Conservation (phyloP, 2,797 vertebrate genomes). For the Austrolebias charrua region DNA sequence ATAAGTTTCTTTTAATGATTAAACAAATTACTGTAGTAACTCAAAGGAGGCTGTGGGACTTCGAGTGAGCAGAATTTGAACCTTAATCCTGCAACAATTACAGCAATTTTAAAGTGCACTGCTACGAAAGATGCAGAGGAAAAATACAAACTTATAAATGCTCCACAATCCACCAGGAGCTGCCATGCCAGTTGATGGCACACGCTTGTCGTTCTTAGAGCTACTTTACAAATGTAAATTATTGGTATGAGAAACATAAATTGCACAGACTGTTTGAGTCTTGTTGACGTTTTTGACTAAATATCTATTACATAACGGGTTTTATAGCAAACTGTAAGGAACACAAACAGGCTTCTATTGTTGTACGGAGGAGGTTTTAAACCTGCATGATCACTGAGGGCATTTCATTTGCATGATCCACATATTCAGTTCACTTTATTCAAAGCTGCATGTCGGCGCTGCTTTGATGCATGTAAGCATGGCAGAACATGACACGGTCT, state of each 20-base stretch:
- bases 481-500: conserved; percentile 4
- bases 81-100: background rate
- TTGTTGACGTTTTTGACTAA: conserved; percentile 2
- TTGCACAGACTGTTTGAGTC: background rate
- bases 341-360: background rate
- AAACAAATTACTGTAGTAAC: too few species aligned
- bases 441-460: background rate
- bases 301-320: background rate
- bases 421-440: conserved; percentile 3
- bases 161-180: conserved; percentile 9
- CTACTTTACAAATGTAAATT: background rate
- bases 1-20: too few species aligned
- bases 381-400: background rate
- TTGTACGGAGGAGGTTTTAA: background rate
- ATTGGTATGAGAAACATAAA: background rate
- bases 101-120: background rate
- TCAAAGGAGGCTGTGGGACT: too few species aligned
- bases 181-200: conserved; percentile 8
- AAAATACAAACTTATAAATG: background rate
- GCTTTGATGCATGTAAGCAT: background rate
- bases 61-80: too few species aligned
- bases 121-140: background rate
- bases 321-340: background rate
- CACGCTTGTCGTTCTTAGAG: conserved; percentile 25
- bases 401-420: background rate